Evolutionary conservation across 1,140 invertebrate genomes (phyloP).

Genomic region (Proctacanthus coquilletti): DNA sequence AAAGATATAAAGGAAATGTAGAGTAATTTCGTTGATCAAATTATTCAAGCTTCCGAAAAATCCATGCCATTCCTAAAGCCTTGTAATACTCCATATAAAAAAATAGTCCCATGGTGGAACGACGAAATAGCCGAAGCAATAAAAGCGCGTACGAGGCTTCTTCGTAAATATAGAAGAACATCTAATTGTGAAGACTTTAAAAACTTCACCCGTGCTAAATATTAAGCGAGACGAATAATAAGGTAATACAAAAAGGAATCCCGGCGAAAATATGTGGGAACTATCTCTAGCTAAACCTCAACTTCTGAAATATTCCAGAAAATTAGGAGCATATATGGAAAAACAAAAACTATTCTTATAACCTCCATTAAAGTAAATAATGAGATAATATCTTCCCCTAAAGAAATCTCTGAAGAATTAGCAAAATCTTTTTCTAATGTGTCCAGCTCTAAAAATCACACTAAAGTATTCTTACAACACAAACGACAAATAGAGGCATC

Average conservation of each 20-base stretch:
- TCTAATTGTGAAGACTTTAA: not conserved
- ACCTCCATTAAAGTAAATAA: not conserved
- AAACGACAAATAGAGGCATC: not conserved
- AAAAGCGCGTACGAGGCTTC: not conserved
- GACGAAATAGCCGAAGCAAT: not conserved
- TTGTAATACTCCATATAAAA: not conserved
- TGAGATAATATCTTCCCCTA: not conserved
- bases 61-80: not conserved
- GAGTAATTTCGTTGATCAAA: constrained; percentile 4
- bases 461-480: not conserved
- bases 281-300: not conserved
- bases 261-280: not conserved
- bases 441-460: not conserved
- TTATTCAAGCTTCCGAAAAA: no score
- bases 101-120: not conserved
- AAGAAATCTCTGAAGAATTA: not conserved
- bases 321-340: not conserved
- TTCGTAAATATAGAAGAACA: constrained; percentile 2
- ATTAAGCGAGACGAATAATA: not conserved
- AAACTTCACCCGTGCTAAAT: not conserved
- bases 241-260: not conserved
- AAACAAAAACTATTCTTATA: not conserved
- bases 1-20: constrained; percentile 4
- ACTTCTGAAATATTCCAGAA: constrained; percentile 1
- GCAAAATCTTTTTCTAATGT: not conserved